Percentiles rank a stretch among this genome's conserved stretches.
Evolutionary conservation across 1,140 invertebrate genomes (phyloP).

Genomic region (Polypedilum vanderplanki): DNA sequence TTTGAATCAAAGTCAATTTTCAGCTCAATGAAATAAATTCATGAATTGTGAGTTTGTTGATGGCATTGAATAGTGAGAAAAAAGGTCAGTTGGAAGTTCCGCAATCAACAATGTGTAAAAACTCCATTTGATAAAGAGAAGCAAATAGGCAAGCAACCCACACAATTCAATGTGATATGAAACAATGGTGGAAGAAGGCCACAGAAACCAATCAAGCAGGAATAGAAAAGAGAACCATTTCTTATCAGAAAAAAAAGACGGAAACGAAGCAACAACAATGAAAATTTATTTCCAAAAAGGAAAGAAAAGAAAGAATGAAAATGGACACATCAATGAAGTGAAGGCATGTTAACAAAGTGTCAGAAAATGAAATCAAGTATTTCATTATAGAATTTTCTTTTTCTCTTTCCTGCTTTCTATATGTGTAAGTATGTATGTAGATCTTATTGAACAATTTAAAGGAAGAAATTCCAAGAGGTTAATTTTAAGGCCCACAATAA

Average conservation of each 20-base stretch:
- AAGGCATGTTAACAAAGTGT: conserved; percentile 17
- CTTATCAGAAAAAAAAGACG: background rate
- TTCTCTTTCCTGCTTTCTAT: too few species aligned
- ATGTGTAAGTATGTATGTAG: too few species aligned
- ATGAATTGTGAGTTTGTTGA: background rate
- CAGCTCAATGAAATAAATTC: background rate
- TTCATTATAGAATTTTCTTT: background rate
- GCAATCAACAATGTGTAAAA: conserved; percentile 18
- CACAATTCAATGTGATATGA: background rate
- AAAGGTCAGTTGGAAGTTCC: conserved; percentile 7
- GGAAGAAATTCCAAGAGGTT: too few species aligned
- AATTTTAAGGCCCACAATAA: background rate
- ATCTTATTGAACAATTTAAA: too few species aligned
- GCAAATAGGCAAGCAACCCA: background rate
- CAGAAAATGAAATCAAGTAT: conserved; percentile 13
- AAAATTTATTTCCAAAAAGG: background rate
- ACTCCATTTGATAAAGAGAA: background rate
- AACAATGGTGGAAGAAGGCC: conserved; percentile 15
- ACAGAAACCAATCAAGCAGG: conserved; percentile 11
- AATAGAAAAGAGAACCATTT: background rate
- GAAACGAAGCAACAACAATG: conserved; percentile 12
- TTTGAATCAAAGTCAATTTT: background rate
- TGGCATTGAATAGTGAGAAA: background rate
- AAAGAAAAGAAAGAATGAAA: background rate
- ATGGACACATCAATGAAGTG: conserved; percentile 17